A percentile compares a stretch with the other conserved stretches of the same genome.
Conservation (phyloP, 2,797 vertebrate species). For the Pseudocheirus occidentalis region DNA sequence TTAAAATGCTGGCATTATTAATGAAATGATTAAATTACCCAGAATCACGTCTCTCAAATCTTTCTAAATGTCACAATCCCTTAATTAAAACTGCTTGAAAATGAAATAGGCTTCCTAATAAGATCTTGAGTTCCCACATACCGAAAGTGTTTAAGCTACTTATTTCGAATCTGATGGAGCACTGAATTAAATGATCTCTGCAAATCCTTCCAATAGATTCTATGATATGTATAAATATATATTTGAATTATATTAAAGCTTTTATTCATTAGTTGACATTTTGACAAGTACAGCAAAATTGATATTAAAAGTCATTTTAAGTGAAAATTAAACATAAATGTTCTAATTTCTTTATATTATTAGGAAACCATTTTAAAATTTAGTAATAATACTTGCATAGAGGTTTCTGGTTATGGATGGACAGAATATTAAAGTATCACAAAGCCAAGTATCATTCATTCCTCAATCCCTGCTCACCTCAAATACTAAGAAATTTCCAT, state of each 20-base stretch:
- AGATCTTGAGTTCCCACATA: neutral
- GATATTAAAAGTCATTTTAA: slow-evolving; percentile 32
- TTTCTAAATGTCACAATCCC: neutral
- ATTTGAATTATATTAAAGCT: neutral
- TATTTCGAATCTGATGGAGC: neutral
- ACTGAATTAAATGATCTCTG: neutral
- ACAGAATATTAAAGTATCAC: slow-evolving; percentile 18
- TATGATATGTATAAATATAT: slow-evolving; percentile 18
- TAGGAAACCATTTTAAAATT: slow-evolving; percentile 38
- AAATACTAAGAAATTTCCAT: slow-evolving; percentile 40
- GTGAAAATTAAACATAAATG: slow-evolving; percentile 37
- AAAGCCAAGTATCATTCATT: neutral
- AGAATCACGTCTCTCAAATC: too few relatives aligned
- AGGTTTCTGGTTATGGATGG: slow-evolving; percentile 27
- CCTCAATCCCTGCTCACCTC: slow-evolving; percentile 19
- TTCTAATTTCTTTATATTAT: slow-evolving; percentile 53
- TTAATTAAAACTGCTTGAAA: neutral
- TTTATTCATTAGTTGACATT: slow-evolving; percentile 46
- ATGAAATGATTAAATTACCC: too few relatives aligned
- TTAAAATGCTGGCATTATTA: neutral
- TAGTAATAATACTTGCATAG: slow-evolving; percentile 41
- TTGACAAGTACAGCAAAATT: slow-evolving; percentile 49
- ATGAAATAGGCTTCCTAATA: neutral
- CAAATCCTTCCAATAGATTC: neutral
- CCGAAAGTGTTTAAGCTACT: neutral